phyloP scores from a whole-genome alignment of 2,888 invertebrate species.

The Augochlorella aurata region DNA sequence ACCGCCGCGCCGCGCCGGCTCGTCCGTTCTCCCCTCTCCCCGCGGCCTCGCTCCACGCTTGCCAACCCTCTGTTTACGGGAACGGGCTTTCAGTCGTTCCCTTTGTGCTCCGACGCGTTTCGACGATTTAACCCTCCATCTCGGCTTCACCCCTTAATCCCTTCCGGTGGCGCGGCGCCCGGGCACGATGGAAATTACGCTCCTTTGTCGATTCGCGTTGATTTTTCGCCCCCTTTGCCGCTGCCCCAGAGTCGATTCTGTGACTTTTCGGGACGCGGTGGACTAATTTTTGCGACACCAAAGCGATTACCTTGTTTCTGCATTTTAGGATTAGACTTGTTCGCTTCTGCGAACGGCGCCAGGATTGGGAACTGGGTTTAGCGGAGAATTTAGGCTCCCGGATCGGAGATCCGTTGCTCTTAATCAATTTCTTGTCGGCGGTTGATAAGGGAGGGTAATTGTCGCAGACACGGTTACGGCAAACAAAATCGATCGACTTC shows the following conservation, averaged over 20 bases:
- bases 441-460: neutral
- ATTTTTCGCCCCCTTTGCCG: neutral
- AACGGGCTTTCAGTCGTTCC: constrained; percentile 18
- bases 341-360: too few relatives aligned
- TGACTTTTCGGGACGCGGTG: neutral
- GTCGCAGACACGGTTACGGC: neutral
- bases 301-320: neutral
- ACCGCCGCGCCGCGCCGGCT: neutral
- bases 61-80: constrained; percentile 30
- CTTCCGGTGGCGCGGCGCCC: constrained; percentile 15
- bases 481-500: neutral
- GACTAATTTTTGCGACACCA: neutral
- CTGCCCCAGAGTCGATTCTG: neutral
- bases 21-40: neutral
- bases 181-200: constrained; percentile 11
- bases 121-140: constrained; percentile 51
- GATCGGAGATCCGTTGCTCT: neutral
- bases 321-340: too few relatives aligned
- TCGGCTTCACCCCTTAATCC: constrained; percentile 31
- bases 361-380: neutral
- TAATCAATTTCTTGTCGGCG: neutral
- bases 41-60: neutral
- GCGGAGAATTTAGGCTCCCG: neutral
- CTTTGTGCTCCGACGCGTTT: constrained; percentile 32
- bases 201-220: constrained; percentile 4